phyloP scores from a whole-genome alignment of 2,113 vertebrate genomes.

The Paraplagusia blochii region DNA sequence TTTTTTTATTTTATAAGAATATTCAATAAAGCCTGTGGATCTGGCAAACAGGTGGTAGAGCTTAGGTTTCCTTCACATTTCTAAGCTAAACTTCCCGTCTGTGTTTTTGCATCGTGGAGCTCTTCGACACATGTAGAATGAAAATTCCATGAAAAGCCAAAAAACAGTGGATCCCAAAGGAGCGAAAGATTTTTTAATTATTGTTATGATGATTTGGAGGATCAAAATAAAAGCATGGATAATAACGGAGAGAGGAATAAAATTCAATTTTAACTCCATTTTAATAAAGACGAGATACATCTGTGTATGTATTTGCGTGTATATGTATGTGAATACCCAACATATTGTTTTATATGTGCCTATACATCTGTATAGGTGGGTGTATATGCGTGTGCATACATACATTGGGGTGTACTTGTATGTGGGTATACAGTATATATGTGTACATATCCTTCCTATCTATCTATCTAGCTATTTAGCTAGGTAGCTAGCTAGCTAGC shows the following conservation, averaged over 20 bases:
- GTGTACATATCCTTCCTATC: too few relatives aligned
- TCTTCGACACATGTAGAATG: constrained; percentile 52
- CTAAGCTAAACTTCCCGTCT: constrained; percentile 68
- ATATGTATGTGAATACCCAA: too few relatives aligned
- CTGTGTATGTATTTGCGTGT: too few relatives aligned
- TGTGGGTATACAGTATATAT: too few relatives aligned
- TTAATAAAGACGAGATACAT: background rate
- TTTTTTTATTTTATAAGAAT: constrained; percentile 74
- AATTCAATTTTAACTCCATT: background rate
- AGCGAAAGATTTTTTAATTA: constrained; percentile 1
- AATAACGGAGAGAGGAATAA: background rate
- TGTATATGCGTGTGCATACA: too few relatives aligned
- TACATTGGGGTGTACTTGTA: too few relatives aligned
- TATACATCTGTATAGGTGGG: too few relatives aligned
- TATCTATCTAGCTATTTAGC: too few relatives aligned
- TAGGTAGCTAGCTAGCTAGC: too few relatives aligned
- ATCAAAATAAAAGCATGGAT: background rate
- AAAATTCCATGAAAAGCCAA: background rate
- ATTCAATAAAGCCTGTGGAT: constrained; percentile 76
- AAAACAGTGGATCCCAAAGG: too few relatives aligned
- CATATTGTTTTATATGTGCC: too few relatives aligned
- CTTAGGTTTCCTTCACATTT: constrained; percentile 63
- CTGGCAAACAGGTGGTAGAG: constrained; percentile 79
- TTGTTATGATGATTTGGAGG: constrained; percentile 4
- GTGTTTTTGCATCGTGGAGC: constrained; percentile 72